These are phyloP conservation scores for Rotaria socialis DNA, from an alignment of 2,888 invertebrate species.

Conservation along the genomic window DNA sequence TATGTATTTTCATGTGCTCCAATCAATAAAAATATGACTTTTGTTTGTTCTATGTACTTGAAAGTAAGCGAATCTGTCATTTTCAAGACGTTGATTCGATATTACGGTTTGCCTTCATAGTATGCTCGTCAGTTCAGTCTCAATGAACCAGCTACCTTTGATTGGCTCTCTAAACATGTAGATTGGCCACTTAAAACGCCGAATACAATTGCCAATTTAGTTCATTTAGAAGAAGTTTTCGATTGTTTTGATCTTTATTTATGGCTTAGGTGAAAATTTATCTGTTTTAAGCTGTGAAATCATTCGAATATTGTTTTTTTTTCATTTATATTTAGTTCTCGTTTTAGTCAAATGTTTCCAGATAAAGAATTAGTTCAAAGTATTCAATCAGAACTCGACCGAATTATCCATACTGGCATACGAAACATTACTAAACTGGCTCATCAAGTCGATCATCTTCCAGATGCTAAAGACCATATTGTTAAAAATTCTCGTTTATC, in stretches of 20 bases:
- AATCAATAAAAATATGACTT: slow-evolving; percentile 83
- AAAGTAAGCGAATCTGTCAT: slow-evolving; percentile 67
- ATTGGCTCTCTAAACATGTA: slow-evolving; percentile 76
- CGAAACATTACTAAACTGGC: slow-evolving; percentile 65
- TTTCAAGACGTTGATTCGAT: background rate
- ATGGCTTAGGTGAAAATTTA: slow-evolving; percentile 68
- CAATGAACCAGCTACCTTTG: slow-evolving; percentile 78
- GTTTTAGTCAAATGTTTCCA: slow-evolving; percentile 80
- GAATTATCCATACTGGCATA: slow-evolving; percentile 81
- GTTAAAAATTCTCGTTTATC: too few species aligned
- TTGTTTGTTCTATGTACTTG: slow-evolving; percentile 87
- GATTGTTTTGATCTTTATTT: slow-evolving; percentile 91
- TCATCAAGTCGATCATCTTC: background rate
- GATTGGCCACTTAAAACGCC: slow-evolving; percentile 84
- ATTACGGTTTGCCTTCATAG: background rate
- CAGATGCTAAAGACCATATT: background rate
- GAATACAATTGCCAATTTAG: slow-evolving; percentile 77
- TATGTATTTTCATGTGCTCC: slow-evolving; percentile 97
- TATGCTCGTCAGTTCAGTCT: slow-evolving; percentile 84
- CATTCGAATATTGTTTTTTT: background rate
- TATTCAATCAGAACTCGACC: slow-evolving; percentile 80
- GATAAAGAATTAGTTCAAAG: slow-evolving; percentile 73
- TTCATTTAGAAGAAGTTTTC: slow-evolving; percentile 84
- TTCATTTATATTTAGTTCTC: slow-evolving; percentile 64
- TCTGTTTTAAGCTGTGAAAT: too few species aligned